Evolutionary conservation across 2,888 invertebrate genomes (phyloP), one percentile per base, ranked within the genome.

Genomic region (Pharmacophagus antenor): DNA sequence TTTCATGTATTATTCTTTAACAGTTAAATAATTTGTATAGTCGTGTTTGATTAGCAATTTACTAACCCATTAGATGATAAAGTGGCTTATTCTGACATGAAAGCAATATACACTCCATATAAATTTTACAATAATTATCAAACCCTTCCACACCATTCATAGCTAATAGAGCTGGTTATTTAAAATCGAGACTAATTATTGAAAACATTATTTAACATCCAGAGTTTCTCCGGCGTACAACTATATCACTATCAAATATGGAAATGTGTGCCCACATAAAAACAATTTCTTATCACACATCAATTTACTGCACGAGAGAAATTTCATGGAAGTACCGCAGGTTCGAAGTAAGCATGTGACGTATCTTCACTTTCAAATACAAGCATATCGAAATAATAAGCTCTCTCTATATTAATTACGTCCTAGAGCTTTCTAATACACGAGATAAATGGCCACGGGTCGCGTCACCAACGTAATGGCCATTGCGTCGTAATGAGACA

Each of bases 341-440:
- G 73, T 72, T 69, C 65, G 67, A 69, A 71, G 74, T 73, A 79
- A 81, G 69, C 70, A 73, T 67, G 74, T 74, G 79, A 76, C 78
- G 75, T 74, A 79, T 69, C 72, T 77, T 71, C 72, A 66, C 76
- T 70, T 72, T 70, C 74, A 68, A 68, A 66, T 71, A 64, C 63
- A 70, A 68, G 72, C 63, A 75, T 82, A 80, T 83, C 82, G 68
- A 76, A 84, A 80, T 88, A 88, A 87, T 85, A 85, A 83, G 84
- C 84, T 83, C 77, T 82, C 82, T 85, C 77, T 71, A 82, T 87
- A 83, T 88, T 88, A 87, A 89, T 89, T 83, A 81, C 80, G 76
- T 81, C 80, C 84, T 82, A 83, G 79, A 84, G 71, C 84, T 84
- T 82, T 83, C 80, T 82, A 81, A 74, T 72, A 73, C 65, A 66